phyloP scores from a whole-genome alignment of 2,888 invertebrate species.

The Lepidonotus clava region DNA sequence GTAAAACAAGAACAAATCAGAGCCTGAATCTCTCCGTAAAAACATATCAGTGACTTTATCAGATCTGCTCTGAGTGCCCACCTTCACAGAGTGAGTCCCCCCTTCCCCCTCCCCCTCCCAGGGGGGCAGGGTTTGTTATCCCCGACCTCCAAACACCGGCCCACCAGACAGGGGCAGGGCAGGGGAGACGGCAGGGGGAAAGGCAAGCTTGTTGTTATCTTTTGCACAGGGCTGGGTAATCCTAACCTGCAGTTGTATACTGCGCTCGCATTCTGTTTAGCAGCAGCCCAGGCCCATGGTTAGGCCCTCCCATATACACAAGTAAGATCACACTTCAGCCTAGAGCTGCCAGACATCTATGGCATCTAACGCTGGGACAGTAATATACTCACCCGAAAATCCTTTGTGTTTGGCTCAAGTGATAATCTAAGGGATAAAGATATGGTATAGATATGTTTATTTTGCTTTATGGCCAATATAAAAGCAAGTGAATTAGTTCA shows the following conservation, averaged over 20 bases:
- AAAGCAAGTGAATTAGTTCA: too few relatives aligned
- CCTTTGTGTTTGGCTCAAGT: neutral
- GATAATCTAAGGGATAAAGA: neutral
- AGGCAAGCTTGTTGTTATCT: constrained; percentile 11
- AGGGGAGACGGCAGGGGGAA: too few relatives aligned
- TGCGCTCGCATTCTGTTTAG: constrained; percentile 39
- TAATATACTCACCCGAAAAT: neutral
- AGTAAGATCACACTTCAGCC: constrained; percentile 23
- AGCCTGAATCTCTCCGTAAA: too few relatives aligned
- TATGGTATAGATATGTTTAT: neutral
- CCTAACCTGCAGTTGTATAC: neutral
- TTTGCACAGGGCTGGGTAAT: neutral
- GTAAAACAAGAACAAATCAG: too few relatives aligned
- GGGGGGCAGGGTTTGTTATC: constrained; percentile 13
- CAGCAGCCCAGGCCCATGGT: neutral
- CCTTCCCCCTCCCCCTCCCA: too few relatives aligned
- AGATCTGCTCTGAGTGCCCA: too few relatives aligned
- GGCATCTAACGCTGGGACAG: neutral
- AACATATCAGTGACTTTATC: too few relatives aligned
- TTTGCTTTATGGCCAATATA: too few relatives aligned
- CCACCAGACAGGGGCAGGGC: neutral
- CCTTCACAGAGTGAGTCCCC: too few relatives aligned
- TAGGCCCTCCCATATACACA: neutral
- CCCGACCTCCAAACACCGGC: neutral
- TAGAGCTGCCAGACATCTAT: too few relatives aligned